These are phyloP conservation scores for Dasysyrphus albostriatus DNA, from an alignment of 2,888 invertebrate species.

Conservation along the genomic window DNA sequence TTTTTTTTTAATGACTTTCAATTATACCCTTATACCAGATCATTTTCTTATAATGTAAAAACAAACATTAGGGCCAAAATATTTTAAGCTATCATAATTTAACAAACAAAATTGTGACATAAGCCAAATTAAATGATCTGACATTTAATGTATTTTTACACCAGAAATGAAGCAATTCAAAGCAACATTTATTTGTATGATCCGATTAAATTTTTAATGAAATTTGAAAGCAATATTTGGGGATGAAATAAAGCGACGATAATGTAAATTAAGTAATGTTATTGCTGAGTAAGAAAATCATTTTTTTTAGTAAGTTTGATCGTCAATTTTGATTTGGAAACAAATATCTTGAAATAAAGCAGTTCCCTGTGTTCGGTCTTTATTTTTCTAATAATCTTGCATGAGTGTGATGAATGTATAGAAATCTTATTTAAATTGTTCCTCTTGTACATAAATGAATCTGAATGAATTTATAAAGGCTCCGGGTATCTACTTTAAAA, in stretches of 20 bases:
- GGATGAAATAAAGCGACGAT: neutral
- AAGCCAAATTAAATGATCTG: constrained; percentile 33
- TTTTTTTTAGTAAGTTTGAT: no score
- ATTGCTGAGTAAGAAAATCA: no score
- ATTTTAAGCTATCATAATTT: constrained; percentile 13
- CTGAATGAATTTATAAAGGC: no score
- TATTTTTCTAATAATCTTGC: no score
- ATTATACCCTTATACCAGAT: constrained; percentile 1
- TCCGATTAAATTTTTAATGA: constrained; percentile 3
- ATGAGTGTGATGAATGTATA: no score
- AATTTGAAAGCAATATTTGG: neutral
- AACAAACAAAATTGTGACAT: neutral
- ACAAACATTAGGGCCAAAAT: neutral
- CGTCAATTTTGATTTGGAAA: no score
- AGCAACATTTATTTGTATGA: neutral
- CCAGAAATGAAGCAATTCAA: constrained; percentile 2
- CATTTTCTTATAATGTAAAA: neutral
- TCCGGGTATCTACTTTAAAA: neutral
- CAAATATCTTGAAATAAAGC: no score
- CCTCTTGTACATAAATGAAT: no score
- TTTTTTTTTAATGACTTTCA: neutral
- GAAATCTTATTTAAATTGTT: no score
- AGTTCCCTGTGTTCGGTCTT: no score
- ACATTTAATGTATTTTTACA: constrained; percentile 14
- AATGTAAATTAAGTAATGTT: neutral